phyloP scores from a whole-genome alignment of 2,113 vertebrate genomes.

The Pteropus alecto region DNA sequence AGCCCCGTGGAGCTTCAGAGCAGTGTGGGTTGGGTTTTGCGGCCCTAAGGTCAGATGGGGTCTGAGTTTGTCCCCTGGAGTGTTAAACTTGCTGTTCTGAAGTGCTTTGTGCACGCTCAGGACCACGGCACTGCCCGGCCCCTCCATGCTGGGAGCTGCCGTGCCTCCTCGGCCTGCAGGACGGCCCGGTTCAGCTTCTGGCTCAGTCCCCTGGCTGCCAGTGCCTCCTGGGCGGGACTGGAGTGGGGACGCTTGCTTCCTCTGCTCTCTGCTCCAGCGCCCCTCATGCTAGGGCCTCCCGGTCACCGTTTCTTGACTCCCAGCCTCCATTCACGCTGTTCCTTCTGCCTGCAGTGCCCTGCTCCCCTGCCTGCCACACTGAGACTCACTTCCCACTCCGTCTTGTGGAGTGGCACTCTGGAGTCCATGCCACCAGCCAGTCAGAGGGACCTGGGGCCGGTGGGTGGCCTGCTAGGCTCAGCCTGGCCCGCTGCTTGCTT shows the following conservation, averaged over 20 bases:
- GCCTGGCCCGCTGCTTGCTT: too few species aligned
- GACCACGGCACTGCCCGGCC: not conserved
- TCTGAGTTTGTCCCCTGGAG: not conserved
- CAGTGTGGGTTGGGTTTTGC: not conserved
- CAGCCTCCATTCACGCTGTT: not conserved
- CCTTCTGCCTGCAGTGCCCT: not conserved
- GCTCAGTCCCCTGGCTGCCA: not conserved
- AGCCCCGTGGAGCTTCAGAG: not conserved
- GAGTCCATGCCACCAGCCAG: too few species aligned
- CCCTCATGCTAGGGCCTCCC: accelerated
- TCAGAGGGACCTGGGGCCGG: not conserved
- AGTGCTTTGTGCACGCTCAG: not conserved
- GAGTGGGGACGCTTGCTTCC: too few species aligned
- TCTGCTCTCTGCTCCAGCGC: not conserved
- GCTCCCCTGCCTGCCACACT: not conserved
- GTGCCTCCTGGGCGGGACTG: not conserved
- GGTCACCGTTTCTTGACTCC: not conserved
- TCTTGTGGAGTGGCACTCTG: too few species aligned
- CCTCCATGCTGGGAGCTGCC: not conserved
- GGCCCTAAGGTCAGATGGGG: not conserved
- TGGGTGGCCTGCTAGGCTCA: not conserved
- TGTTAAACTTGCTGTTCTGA: not conserved
- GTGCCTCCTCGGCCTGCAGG: not conserved
- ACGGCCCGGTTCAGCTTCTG: not conserved
- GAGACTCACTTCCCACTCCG: not conserved